Evolutionary conservation across 2,113 vertebrate species (phyloP), one percentile per base, ranked within the genome.

Genomic region (Etheostoma spectabile): DNA sequence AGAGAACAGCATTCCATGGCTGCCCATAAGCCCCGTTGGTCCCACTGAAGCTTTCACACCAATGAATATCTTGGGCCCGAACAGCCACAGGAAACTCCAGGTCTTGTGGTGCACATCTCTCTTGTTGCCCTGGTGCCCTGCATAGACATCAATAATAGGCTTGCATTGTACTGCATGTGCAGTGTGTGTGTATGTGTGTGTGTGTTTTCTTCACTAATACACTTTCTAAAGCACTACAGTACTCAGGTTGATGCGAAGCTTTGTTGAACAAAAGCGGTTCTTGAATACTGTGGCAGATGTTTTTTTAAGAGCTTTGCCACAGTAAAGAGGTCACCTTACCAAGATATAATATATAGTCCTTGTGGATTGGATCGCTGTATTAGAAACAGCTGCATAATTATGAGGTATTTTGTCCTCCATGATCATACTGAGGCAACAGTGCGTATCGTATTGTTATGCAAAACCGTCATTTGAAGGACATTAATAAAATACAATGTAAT

Each of bases 71-170:
- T 82, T 80, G 77, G 82, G 62, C 65, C 64, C 42, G 73, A 85
- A 74, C 81, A 66, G 46, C 42, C 48, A 33, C 77, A 57, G 77
- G 42, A 85, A 90, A 90, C 82, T 83, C 69, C 61, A 85, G 80
- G 85, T 69, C 88, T 70, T 82, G 52, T 76, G 61, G 35, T 67
- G 67, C 62, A 89, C 79, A 79, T 86, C 73, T 90, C 64, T 79
- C 74, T 83, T 56, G 82, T 85, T 79, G 66, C 38, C 38, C 38
- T 57, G 33, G 10, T 21, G 33, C 81, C 88, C 91, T 86, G 92
- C 86, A 69, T 62, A 63, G 78, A 86, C 67, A 77, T 88, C 66
- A 92, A 91, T 93, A 88, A 91, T 62, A 89, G 88, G 72, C 24
- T 88, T 79, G 74, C 19, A 42, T 11, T 48, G 38, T 38, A 8